Percentiles rank a stretch among this genome's conserved stretches.
Evolutionary conservation across 2,797 vertebrate species (phyloP).

Genomic region (Caiman crocodilus): DNA sequence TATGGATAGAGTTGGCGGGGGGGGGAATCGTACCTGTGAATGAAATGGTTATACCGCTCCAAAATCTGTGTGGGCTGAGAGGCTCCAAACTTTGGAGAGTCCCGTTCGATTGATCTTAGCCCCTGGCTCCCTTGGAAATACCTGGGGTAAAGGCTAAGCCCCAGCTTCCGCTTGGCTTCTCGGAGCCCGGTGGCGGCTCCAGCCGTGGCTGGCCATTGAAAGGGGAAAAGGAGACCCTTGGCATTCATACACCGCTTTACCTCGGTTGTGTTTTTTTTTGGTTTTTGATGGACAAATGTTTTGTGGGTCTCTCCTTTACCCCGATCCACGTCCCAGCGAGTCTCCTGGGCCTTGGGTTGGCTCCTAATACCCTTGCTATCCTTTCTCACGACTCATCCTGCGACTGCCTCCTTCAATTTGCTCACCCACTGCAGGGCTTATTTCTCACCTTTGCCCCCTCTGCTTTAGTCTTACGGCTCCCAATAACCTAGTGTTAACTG

Average conservation of each 20-base stretch:
- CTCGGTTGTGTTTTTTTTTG: neutral
- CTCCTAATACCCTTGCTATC: neutral
- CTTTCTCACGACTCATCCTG: no score
- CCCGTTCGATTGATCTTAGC: neutral
- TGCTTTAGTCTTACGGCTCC: conserved; percentile 15
- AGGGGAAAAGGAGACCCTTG: neutral
- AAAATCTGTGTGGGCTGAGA: neutral
- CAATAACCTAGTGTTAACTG: conserved; percentile 52
- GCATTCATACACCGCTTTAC: neutral
- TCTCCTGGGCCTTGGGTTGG: neutral
- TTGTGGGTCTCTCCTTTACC: neutral
- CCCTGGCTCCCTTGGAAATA: neutral
- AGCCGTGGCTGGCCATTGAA: neutral
- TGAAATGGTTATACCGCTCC: neutral
- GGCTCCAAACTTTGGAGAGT: neutral
- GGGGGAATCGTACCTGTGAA: neutral
- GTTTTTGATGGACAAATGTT: neutral
- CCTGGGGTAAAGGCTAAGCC: neutral
- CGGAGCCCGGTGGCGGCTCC: neutral
- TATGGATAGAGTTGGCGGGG: neutral
- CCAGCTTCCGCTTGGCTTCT: neutral
- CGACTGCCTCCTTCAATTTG: rapidly evolving
- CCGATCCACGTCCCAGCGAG: neutral
- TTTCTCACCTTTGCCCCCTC: neutral
- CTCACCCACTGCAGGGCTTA: neutral